Evolutionary conservation across 2,888 invertebrate genomes (phyloP).

Genomic region (Darwinula stevensoni): DNA sequence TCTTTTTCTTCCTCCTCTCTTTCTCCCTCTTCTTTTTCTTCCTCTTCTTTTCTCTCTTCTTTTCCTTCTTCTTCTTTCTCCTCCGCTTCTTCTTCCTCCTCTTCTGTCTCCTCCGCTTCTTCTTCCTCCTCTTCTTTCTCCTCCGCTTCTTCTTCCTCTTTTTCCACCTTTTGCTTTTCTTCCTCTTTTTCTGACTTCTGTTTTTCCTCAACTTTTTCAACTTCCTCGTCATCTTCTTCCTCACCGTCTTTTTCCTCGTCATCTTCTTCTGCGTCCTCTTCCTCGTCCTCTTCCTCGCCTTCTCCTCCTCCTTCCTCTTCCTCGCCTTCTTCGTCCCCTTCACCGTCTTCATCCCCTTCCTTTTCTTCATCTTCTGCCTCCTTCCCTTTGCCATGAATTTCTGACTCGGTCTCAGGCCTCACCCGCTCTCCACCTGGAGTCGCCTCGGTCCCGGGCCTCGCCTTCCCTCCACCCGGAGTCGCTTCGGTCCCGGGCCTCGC

Average conservation of each 20-base stretch:
- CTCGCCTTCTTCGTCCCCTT: background rate
- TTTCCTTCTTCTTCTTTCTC: background rate
- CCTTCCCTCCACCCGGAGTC: too few species aligned
- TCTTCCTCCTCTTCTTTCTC: constrained; percentile 1
- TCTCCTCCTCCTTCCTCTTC: constrained; percentile 1
- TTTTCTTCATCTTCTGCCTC: background rate
- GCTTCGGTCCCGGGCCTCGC: too few species aligned
- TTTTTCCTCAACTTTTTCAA: background rate
- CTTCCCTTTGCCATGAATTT: too few species aligned
- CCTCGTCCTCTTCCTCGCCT: background rate
- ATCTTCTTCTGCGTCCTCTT: background rate
- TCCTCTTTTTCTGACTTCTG: too few species aligned
- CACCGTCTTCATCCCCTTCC: background rate
- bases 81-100: background rate
- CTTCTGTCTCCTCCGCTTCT: background rate
- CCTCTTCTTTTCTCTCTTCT: too few species aligned
- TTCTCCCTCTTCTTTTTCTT: too few species aligned
- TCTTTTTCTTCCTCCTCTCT: too few species aligned
- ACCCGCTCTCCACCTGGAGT: too few species aligned
- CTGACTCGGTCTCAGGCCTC: too few species aligned
- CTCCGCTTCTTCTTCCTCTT: constrained; percentile 1
- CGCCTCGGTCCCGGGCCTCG: too few species aligned
- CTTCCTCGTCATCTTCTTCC: background rate
- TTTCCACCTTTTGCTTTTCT: too few species aligned
- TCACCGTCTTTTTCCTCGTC: background rate